These are phyloP conservation scores for Campylomormyrus tamandua DNA, from an alignment of 2,113 vertebrate species.

Conservation along the genomic window DNA sequence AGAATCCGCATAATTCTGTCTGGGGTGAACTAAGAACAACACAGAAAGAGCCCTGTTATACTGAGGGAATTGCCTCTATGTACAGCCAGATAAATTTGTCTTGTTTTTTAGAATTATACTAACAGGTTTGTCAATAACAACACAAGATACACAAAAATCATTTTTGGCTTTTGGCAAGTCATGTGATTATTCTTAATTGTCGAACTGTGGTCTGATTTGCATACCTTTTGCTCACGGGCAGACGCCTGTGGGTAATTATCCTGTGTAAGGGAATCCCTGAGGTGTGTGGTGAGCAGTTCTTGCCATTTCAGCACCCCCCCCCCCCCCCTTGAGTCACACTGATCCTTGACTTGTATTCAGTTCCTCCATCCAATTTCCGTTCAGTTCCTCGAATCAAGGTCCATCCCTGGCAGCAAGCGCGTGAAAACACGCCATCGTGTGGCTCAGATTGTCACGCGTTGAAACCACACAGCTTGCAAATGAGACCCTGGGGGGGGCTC, in stretches of 20 bases:
- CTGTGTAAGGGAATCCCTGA: background rate
- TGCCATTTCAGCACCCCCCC: background rate
- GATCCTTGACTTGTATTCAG: background rate
- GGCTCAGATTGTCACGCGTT: background rate
- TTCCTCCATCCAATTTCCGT: background rate
- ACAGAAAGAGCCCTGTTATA: background rate
- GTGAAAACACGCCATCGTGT: background rate
- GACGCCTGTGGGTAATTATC: background rate
- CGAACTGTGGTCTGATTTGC: background rate
- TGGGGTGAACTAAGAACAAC: background rate
- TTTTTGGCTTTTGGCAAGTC: background rate
- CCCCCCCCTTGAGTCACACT: too few relatives aligned
- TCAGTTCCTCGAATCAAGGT: background rate
- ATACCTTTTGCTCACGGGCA: background rate
- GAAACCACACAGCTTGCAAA: background rate
- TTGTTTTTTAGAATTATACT: background rate
- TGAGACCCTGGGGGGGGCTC: background rate
- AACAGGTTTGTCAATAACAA: background rate
- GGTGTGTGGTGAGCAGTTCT: background rate
- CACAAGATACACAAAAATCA: background rate
- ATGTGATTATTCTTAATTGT: background rate
- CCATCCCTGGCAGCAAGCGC: background rate
- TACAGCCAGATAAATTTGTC: background rate
- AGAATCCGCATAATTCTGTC: background rate
- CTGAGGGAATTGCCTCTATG: background rate